Conservation (phyloP, 2,888 invertebrate species). For the Maniola hyperantus region DNA sequence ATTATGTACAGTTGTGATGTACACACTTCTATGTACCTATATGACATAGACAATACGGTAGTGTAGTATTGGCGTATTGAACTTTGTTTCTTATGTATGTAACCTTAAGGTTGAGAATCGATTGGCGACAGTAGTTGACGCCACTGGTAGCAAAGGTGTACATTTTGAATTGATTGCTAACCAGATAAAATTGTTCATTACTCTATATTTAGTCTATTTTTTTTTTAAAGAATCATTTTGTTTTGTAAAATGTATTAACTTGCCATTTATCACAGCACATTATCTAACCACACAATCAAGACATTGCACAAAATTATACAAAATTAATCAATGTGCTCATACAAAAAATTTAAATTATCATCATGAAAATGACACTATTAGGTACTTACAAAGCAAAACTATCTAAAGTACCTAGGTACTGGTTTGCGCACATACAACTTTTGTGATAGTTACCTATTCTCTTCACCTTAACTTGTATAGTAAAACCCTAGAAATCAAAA, state of each 20-base stretch:
- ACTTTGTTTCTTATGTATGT: conserved; percentile 52
- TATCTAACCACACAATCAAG: neutral
- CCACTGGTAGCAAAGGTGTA: conserved; percentile 36
- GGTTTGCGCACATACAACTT: neutral
- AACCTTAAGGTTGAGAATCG: conserved; percentile 56
- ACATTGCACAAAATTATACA: neutral
- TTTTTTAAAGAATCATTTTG: conserved; percentile 6
- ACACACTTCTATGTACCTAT: conserved; percentile 61
- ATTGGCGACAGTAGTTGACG: conserved; percentile 30
- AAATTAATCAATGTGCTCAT: neutral
- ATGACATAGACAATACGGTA: conserved; percentile 55
- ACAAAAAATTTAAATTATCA: neutral
- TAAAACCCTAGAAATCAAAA: too few species aligned
- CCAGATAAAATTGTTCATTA: conserved; percentile 30
- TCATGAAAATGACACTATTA: neutral
- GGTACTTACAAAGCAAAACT: neutral
- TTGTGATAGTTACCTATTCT: neutral
- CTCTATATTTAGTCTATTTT: conserved; percentile 24
- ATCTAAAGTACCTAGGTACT: neutral
- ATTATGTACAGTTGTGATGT: conserved; percentile 56
- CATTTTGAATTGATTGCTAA: conserved; percentile 38
- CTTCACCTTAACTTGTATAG: too few species aligned
- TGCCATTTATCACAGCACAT: conserved; percentile 1
- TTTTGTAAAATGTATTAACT: neutral
- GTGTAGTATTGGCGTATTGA: conserved; percentile 48